Percentiles rank a stretch among this genome's conserved stretches.
Evolutionary conservation across 2,888 invertebrate species (phyloP).

Genomic region (Cynaeus angustus): DNA sequence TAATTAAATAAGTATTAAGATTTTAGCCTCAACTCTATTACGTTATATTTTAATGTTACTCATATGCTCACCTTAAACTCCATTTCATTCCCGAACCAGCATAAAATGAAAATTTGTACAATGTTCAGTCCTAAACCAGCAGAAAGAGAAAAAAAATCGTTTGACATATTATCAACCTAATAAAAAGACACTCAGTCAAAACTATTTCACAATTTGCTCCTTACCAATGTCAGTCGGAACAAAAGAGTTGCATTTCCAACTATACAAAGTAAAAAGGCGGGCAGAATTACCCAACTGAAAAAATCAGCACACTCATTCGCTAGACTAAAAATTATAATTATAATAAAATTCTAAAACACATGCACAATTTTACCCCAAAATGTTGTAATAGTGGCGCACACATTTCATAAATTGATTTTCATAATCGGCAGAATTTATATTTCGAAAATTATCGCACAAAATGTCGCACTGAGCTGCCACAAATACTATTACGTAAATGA

Average conservation of each 20-base stretch:
- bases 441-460: slow-evolving; percentile 28
- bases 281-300: not conserved
- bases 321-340: not conserved
- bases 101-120: slow-evolving; percentile 16
- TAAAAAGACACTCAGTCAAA: not conserved
- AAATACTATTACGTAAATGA: slow-evolving; percentile 11
- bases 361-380: slow-evolving; percentile 1
- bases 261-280: not conserved
- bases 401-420: not conserved
- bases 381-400: not conserved
- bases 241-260: not conserved
- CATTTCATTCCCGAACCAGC: slow-evolving; percentile 32
- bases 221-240: not conserved
- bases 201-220: not conserved
- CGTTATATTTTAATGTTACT: no score
- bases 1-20: no score
- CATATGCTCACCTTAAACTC: not conserved
- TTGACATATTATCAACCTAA: not conserved
- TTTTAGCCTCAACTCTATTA: no score
- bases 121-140: not conserved
- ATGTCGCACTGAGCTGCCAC: slow-evolving; percentile 26
- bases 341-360: not conserved
- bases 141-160: no score
- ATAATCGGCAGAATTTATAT: not conserved
- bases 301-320: not conserved